Conservation (phyloP, 2,797 vertebrate species). For the Pampus argenteus region DNA sequence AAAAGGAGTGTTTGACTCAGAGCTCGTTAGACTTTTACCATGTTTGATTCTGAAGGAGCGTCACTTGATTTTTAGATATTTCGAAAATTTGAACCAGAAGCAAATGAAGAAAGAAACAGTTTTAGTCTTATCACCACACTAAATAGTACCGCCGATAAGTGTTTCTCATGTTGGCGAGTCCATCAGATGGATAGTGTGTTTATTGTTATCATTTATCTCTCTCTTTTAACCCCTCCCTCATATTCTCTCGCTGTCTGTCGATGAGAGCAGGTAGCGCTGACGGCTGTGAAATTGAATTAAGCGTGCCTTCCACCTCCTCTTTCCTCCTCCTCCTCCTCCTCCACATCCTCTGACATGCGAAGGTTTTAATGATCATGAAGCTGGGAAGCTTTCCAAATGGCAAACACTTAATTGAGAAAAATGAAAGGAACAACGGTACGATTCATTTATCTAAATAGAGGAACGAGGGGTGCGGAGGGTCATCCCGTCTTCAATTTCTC, state of each 20-base stretch:
- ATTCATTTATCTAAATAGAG: slow-evolving; percentile 79
- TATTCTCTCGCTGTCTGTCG: slow-evolving; percentile 57
- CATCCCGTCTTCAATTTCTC: slow-evolving; percentile 56
- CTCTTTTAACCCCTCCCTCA: slow-evolving; percentile 51
- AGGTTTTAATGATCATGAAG: slow-evolving; percentile 81
- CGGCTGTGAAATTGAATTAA: slow-evolving; percentile 79
- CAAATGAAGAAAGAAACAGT: slow-evolving; percentile 25
- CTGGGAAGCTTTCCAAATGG: slow-evolving; percentile 77
- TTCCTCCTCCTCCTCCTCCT: slow-evolving; percentile 35
- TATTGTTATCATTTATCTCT: slow-evolving; percentile 75
- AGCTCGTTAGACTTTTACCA: no score
- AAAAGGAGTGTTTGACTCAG: slow-evolving; percentile 8
- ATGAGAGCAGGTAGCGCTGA: slow-evolving; percentile 66
- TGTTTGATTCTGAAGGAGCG: no score
- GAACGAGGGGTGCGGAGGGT: slow-evolving; percentile 45
- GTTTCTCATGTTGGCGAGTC: slow-evolving; percentile 48
- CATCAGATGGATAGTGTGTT: slow-evolving; percentile 59
- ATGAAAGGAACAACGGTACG: slow-evolving; percentile 67
- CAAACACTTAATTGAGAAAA: slow-evolving; percentile 83
- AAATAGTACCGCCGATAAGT: slow-evolving; percentile 30
- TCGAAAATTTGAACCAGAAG: slow-evolving; percentile 11
- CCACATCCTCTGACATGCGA: slow-evolving; percentile 66
- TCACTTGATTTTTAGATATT: neutral
- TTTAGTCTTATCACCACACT: slow-evolving; percentile 27
- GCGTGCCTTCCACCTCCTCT: slow-evolving; percentile 32